Evolutionary conservation across 2,797 vertebrate genomes (phyloP), one percentile per base, ranked within the genome.

Genomic region (Microctenopoma stevenorrisi): DNA sequence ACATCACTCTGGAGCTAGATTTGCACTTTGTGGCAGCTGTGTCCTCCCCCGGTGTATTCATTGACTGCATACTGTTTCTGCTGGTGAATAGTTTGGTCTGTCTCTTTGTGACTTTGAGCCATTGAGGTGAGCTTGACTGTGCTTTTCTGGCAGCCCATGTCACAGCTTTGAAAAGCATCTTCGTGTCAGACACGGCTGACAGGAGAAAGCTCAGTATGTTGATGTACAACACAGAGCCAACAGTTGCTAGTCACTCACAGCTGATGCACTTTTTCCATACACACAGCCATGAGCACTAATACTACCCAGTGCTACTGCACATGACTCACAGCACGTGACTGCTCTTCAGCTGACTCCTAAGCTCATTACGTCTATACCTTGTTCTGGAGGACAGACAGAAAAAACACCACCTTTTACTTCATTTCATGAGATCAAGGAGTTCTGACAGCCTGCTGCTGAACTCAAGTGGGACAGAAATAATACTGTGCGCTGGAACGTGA

Each of bases 121-220:
- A 15, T 54, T 70, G 11, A 8, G 26, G 61, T 38, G 37, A 38
- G 37, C 37, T 10, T 37, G 37, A 37, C 37, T 38, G 10, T 10
- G 25, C 35, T 53, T n/a, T 59, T 65, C 54, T 50, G 40, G 26
- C 11, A 10, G 49, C 64, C 61, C 59, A 56, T 56, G 54, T 78
- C 40, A 0, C 48, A 53, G 69, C 68, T 49, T 82, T 87, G 49
- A 88, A 88, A 64, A 69, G 22, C 70, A 66, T 67, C 79, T 88
- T 82, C 86, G 84, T 89, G 68, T 78, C 48, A 15, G 52, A 52
- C 4, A 25, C 68, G 62, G 48, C 76, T 42, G 72, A 56, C 25
- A 30, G 62, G 47, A 48, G 56, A 40, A 67, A 55, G 66, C 65
- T 58, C 50, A 28, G 60, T 72, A 86, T 85, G 71, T 74, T 83